Base-by-base conservation (phyloP, 2,888 invertebrate species). In the Macrosiphum euphorbiae region DNA sequence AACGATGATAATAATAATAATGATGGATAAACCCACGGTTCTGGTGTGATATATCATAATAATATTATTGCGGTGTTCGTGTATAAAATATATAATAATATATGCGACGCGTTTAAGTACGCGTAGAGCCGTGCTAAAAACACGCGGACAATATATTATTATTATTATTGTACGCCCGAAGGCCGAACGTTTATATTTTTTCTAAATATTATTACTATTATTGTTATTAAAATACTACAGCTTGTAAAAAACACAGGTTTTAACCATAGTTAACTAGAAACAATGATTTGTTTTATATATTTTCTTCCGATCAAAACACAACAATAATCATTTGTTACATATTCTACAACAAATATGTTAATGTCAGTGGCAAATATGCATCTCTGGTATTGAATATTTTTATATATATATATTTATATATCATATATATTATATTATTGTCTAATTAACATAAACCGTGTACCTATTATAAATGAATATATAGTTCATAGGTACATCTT, bases 121-220 rank as follows among this genome's bases (percentile, higher is more conserved):
- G 24, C 55, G 55, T 20, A 67, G 7, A n/a, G n/a, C n/a, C n/a
- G 16, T 16, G 78, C 78, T 35, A 78, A 78, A 78, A 78, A 26
- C 35, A 78, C 35, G 35, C 20, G 35, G 78, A 78, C 35, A 78
- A 78, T 78, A 78, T 78, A 20, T 35, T 78, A 78, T 55, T 55
- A 52, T 52, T 52, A 55, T 41, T 78, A 78, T 78, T 20, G 78
- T 78, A 78, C 35, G 35, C 78, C 78, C 8, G 78, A 35, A 78
- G 78, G 78, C 78, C 78, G 78, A 78, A 78, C 78, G 78, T 78
- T 35, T 78, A 78, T 35, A 78, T 78, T 78, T 78, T 20, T 78
- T 67, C 35, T 13, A n/a, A 24, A 67, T 35, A 35, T 35, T 35
- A 78, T 78, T n/a, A 16, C n/a, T 67, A 67, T 35, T 78, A 78